Conservation (phyloP, 2,113 vertebrate genomes). For the Microtus ochrogaster region DNA sequence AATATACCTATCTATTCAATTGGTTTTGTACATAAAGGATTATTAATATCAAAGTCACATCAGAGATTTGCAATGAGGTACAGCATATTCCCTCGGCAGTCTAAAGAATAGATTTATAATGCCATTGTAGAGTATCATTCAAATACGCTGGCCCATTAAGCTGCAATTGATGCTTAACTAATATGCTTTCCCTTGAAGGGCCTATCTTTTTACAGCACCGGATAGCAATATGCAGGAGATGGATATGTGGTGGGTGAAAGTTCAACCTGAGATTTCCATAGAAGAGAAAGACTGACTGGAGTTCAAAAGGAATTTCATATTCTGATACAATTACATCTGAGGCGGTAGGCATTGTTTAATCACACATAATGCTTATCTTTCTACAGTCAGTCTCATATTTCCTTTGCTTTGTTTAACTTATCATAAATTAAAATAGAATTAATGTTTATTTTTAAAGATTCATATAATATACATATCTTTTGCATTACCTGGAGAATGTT, state of each 20-base stretch:
- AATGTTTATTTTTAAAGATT: slow-evolving; percentile 5
- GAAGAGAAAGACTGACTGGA: slow-evolving; percentile 52
- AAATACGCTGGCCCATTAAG: slow-evolving; percentile 75
- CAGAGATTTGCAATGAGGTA: slow-evolving; percentile 63
- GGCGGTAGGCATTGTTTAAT: slow-evolving; percentile 20
- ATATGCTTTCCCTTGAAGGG: slow-evolving; percentile 71
- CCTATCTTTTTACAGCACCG: slow-evolving; percentile 52
- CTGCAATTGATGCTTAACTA: slow-evolving; percentile 79
- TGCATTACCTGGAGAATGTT: not conserved
- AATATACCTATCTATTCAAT: slow-evolving; percentile 60
- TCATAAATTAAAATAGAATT: slow-evolving; percentile 11
- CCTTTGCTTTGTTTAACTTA: not conserved
- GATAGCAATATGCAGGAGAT: slow-evolving; percentile 49
- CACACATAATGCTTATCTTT: not conserved
- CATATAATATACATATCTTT: not conserved
- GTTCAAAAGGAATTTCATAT: slow-evolving; percentile 54
- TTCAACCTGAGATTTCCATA: slow-evolving; percentile 2
- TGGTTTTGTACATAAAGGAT: slow-evolving; percentile 61
- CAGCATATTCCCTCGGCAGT: slow-evolving; percentile 64
- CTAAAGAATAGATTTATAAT: slow-evolving; percentile 78
- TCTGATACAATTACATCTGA: not conserved
- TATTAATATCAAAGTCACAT: slow-evolving; percentile 72
- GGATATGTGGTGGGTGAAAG: slow-evolving; percentile 13
- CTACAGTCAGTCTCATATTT: not conserved
- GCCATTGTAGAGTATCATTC: slow-evolving; percentile 77